Percentiles rank a stretch among this genome's conserved stretches.
phyloP scores from a whole-genome alignment of 2,797 vertebrate genomes.

The Spondyliosoma cantharus region DNA sequence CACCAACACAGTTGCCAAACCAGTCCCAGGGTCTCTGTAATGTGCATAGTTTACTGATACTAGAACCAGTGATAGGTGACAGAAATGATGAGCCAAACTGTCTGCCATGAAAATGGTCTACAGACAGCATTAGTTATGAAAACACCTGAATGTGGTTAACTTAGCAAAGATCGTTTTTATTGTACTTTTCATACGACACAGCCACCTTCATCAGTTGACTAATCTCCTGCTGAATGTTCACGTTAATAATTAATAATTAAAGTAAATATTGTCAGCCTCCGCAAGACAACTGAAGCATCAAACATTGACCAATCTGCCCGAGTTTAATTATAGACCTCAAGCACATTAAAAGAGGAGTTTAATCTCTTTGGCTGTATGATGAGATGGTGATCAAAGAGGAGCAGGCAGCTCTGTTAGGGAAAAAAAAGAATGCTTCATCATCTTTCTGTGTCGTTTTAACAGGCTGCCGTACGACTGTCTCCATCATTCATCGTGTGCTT shows the following conservation, averaged over 20 bases:
- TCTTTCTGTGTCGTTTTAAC: neutral
- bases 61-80: no score
- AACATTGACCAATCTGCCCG: neutral
- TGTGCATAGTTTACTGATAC: neutral
- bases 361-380: neutral
- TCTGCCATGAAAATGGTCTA: neutral
- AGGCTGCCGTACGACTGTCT: neutral
- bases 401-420: neutral
- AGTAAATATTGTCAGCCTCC: slow-evolving; percentile 20
- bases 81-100: neutral
- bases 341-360: slow-evolving; percentile 22
- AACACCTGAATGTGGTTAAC: neutral
- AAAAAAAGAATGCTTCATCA: neutral
- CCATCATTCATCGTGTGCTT: no score
- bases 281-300: slow-evolving; percentile 37
- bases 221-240: neutral
- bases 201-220: no score
- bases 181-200: neutral
- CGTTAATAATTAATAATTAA: neutral
- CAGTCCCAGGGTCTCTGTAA: neutral
- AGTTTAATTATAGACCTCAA: slow-evolving; percentile 7
- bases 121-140: neutral
- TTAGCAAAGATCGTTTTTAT: no score
- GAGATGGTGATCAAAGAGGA: neutral
- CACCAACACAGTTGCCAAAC: no score